phyloP scores from a whole-genome alignment of 2,113 vertebrate genomes.

The Phyllostomus hastatus region DNA sequence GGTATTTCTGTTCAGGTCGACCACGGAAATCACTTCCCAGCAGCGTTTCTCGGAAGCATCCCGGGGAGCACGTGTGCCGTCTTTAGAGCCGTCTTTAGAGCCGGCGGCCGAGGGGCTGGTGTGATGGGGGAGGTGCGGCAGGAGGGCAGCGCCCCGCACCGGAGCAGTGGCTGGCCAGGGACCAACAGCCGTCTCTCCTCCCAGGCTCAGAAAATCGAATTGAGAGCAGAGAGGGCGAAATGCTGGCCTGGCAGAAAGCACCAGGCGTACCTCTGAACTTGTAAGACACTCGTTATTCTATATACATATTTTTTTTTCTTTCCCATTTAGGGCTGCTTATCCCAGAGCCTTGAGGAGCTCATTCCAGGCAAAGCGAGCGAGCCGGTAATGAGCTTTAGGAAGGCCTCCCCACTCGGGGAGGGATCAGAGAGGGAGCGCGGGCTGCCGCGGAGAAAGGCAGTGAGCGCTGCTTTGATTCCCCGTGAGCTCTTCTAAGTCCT shows the following conservation, averaged over 20 bases:
- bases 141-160: neutral
- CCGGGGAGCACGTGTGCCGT: neutral
- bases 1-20: neutral
- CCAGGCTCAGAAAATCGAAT: conserved; percentile 14
- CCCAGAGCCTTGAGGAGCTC: conserved; percentile 16
- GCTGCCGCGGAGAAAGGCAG: neutral
- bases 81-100: neutral
- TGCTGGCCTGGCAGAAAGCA: neutral
- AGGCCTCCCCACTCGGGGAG: neutral
- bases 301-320: neutral
- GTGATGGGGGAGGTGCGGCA: neutral
- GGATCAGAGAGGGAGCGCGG: conserved; percentile 17
- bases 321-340: neutral
- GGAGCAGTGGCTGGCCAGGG: neutral
- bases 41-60: neutral
- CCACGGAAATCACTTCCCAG: neutral
- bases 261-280: neutral
- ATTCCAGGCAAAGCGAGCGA: neutral
- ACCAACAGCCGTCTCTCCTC: neutral
- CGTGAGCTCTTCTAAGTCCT: conserved; percentile 55
- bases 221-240: neutral
- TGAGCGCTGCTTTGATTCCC: conserved; percentile 54
- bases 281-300: conserved; percentile 5
- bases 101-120: neutral
- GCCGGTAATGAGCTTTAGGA: conserved; percentile 46